Conservation (phyloP, 2,888 invertebrate species). For the Pterostichus madidus region DNA sequence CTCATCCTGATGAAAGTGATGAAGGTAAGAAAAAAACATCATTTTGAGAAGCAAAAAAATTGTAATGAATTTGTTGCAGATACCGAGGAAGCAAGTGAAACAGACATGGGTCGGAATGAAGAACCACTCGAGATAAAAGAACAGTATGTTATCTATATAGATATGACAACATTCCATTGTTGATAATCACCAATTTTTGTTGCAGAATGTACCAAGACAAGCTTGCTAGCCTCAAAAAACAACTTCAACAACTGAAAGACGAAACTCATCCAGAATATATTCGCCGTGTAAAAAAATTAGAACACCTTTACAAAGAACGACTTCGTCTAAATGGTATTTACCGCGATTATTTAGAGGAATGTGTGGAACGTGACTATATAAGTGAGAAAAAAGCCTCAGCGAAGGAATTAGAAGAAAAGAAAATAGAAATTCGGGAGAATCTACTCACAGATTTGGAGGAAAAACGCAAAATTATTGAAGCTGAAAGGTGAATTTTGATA, state of each 20-base stretch:
- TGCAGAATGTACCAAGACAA: slow-evolving; percentile 93
- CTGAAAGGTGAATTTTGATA: slow-evolving; percentile 81
- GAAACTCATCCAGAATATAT: slow-evolving; percentile 92
- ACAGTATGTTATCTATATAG: slow-evolving; percentile 81
- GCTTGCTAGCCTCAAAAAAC: slow-evolving; percentile 91
- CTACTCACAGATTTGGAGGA: slow-evolving; percentile 95
- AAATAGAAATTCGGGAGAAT: slow-evolving; percentile 93
- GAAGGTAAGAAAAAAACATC: slow-evolving; percentile 78
- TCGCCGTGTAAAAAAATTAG: slow-evolving; percentile 89
- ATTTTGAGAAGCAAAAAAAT: slow-evolving; percentile 39
- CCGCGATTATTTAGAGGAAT: slow-evolving; percentile 90
- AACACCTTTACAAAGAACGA: slow-evolving; percentile 90
- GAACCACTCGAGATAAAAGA: slow-evolving; percentile 92
- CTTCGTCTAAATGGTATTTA: slow-evolving; percentile 87
- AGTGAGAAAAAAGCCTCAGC: slow-evolving; percentile 93
- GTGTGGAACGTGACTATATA: slow-evolving; percentile 92
- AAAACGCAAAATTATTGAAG: slow-evolving; percentile 92
- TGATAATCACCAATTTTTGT: slow-evolving; percentile 73
- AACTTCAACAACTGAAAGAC: slow-evolving; percentile 92
- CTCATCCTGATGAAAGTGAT: slow-evolving; percentile 79
- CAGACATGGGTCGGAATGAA: slow-evolving; percentile 91
- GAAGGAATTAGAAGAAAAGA: slow-evolving; percentile 97
- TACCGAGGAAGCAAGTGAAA: slow-evolving; percentile 98
- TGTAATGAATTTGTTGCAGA: slow-evolving; percentile 80
- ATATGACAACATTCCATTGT: slow-evolving; percentile 72